A percentile compares a stretch with the other conserved stretches of the same genome.
Conservation (phyloP, 2,797 vertebrate species). For the Etheostoma nigrum region DNA sequence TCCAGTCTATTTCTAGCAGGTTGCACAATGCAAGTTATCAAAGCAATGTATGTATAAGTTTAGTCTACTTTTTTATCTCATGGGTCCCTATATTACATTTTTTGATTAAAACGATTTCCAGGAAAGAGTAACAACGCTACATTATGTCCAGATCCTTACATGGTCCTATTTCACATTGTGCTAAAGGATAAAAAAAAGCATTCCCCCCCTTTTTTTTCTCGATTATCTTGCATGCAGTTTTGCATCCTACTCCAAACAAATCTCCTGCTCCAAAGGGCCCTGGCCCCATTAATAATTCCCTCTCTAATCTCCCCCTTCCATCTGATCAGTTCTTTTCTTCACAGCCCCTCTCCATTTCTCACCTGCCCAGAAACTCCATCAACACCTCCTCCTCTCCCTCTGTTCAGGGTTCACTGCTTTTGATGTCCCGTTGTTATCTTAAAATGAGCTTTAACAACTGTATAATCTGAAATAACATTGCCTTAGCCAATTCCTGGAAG, state of each 20-base stretch:
- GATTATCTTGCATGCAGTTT: conserved; percentile 71
- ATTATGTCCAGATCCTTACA: conserved; percentile 52
- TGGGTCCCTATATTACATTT: conserved; percentile 31
- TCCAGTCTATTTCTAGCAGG: conserved; percentile 31
- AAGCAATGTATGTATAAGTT: conserved; percentile 50
- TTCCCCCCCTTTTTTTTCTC: conserved; percentile 9
- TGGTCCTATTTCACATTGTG: conserved; percentile 65
- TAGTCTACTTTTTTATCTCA: conserved; percentile 52
- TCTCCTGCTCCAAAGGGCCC: conserved; percentile 72
- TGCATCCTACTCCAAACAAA: conserved; percentile 79
- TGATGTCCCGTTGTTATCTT: conserved; percentile 81
- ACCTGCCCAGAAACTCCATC: conserved; percentile 82
- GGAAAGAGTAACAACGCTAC: conserved; percentile 35
- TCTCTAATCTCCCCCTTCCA: conserved; percentile 79
- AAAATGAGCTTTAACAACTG: conserved; percentile 86
- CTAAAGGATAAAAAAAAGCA: conserved; percentile 62
- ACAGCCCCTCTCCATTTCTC: conserved; percentile 81
- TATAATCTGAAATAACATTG: conserved; percentile 86
- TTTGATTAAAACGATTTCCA: conserved; percentile 55
- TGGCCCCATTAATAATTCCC: conserved; percentile 79
- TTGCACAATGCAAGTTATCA: conserved; percentile 36
- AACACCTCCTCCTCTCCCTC: conserved; percentile 80
- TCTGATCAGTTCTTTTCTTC: conserved; percentile 81
- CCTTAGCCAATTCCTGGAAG: conserved; percentile 74
- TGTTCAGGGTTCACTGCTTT: conserved; percentile 77